Evolutionary conservation across 2,888 invertebrate genomes (phyloP).

Genomic region (Meteorus cinctellus): DNA sequence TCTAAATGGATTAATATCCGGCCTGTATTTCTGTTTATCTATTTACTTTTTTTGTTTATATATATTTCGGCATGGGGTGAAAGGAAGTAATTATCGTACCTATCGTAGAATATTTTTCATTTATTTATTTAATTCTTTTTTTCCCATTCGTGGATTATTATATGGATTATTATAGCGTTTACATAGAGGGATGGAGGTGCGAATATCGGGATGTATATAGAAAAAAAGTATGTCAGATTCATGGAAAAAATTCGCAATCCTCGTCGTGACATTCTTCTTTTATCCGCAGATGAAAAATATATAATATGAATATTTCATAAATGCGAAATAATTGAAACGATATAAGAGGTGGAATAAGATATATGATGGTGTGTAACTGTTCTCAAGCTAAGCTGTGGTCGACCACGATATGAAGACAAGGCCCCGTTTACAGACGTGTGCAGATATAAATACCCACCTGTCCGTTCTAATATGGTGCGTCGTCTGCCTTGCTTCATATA

Average conservation of each 20-base stretch:
- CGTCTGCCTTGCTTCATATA: conserved; percentile 24
- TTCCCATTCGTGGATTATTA: no score
- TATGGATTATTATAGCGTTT: no score
- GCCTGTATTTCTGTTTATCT: conserved; percentile 24
- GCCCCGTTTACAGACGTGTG: background rate
- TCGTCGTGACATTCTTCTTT: no score
- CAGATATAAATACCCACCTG: conserved; percentile 5
- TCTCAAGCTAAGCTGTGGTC: background rate
- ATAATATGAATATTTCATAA: no score
- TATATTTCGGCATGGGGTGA: no score
- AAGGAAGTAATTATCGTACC: no score
- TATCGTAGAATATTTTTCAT: no score
- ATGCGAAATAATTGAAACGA: background rate
- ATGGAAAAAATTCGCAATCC: no score
- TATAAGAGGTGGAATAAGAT: background rate
- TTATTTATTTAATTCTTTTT: no score
- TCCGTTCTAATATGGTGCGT: conserved; percentile 1
- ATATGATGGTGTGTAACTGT: background rate
- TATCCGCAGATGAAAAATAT: background rate
- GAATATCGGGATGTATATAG: no score
- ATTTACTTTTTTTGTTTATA: background rate
- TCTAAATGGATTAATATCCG: conserved; percentile 46
- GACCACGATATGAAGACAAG: background rate
- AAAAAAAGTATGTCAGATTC: no score
- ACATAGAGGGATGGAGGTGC: no score